Evolutionary conservation across 2,888 invertebrate genomes (phyloP), one percentile per base, ranked within the genome.

Genomic region (Drosophila dives): DNA sequence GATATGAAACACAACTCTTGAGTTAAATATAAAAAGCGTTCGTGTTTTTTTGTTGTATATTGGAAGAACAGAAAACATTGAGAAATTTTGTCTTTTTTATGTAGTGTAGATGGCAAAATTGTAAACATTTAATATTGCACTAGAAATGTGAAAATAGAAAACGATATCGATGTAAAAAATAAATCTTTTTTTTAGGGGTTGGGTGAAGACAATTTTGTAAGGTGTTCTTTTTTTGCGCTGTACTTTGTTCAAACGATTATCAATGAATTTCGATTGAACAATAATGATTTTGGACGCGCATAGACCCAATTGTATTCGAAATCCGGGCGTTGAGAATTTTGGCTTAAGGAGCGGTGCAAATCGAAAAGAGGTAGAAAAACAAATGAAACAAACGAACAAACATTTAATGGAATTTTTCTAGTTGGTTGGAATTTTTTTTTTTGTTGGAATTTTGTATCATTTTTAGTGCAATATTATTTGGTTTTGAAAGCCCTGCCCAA

Each of bases 231-330:
- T n/a, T 54, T 11, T 32, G 23, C 49, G 38, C 38, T 17, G 11
- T 36, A 12, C 11, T 48, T 33, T 20, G 38, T 36, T 87, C 77
- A 91, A 80, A 91, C 86, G 68, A 80, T 87, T 77, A 88, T 81
- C 49, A 90, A 80, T 64, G 92, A 91, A 77, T 91, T 92, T 75
- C 90, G 91, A 90, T 90, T 90, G 72, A 89, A 86, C 80, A 91
- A 69, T 65, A 91, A 86, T 72, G 92, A 92, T 85, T 92, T 92
- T 71, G 92, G 92, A 78, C 92, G 84, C 64, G 91, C 90, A 86
- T 92, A 92, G 66, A 92, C 92, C 92, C 92, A 92, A 84, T 88
- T 88, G 86, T 91, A 92, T 74, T 91, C 91, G 79, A 82, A 83
- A 80, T 91, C 90, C 90, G 76, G 77, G 58, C 80, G 82, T 77